Conservation (phyloP, 2,113 vertebrate genomes). For the Seriola aureovittata region DNA sequence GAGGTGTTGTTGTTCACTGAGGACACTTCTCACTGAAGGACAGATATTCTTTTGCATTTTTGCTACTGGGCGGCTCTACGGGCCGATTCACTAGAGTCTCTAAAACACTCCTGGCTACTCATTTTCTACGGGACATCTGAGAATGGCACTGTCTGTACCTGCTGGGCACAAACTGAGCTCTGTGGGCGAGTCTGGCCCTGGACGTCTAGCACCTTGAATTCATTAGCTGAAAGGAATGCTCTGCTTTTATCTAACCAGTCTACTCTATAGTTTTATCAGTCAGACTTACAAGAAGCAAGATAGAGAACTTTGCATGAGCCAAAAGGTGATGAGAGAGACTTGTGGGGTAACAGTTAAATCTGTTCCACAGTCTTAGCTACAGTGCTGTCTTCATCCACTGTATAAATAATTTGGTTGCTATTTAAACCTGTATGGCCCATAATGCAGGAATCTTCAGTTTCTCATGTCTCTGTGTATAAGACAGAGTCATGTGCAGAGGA, state of each 20-base stretch:
- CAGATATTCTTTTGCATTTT: constrained; percentile 1
- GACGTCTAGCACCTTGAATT: constrained; percentile 33
- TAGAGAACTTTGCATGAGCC: not conserved
- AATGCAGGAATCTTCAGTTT: not conserved
- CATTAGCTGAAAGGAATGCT: constrained; percentile 14
- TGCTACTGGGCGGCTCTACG: not conserved
- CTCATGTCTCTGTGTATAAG: constrained; percentile 15
- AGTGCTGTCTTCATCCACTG: not conserved
- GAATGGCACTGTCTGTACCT: constrained; percentile 49
- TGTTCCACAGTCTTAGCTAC: constrained; percentile 3
- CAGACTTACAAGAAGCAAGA: not conserved
- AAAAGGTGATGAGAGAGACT: constrained; percentile 9
- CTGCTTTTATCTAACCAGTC: constrained; percentile 14
- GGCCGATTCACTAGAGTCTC: not conserved
- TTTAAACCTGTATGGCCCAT: not conserved
- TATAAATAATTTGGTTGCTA: constrained; percentile 2
- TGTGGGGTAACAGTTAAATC: constrained; percentile 14
- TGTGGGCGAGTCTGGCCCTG: constrained; percentile 30
- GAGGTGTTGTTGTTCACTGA: constrained; percentile 11
- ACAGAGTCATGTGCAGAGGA: constrained; percentile 32
- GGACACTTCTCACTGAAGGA: constrained; percentile 19
- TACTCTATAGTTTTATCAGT: not conserved
- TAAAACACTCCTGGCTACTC: constrained; percentile 9
- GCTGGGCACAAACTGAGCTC: constrained; percentile 32
- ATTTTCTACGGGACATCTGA: constrained; percentile 37